Evolutionary conservation across 1,140 invertebrate species (phyloP), one percentile per base, ranked within the genome.

Genomic region (Melitaea cinxia): DNA sequence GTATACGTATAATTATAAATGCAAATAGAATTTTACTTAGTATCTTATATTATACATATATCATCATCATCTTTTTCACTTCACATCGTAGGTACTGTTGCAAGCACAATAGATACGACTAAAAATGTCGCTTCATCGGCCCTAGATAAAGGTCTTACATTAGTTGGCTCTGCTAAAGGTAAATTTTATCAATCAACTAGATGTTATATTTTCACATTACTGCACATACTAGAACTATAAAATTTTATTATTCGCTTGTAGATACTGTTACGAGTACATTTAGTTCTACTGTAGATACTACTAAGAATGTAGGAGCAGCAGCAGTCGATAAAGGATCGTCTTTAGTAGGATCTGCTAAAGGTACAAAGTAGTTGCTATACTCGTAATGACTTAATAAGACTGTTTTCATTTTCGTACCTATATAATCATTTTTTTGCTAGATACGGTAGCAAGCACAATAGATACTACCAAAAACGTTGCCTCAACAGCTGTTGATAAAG

Each of bases 251-350:
- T 59, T 65, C 28, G 42, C 63, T 68, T 73, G 68, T 75, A 68
- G 65, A 70, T 45, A 59, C 62, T 2, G 47, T 72, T 57, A 56
- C 73, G 33, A 77, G 67, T 33, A 77, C 70, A 49, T 66, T 83
- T n/a, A 37, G 68, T 50, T 60, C 67, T 12, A 78, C 73, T 58
- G 69, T 79, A 65, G 82, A 79, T 33, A 68, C 73, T 0, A 82
- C 83, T 37, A 84, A 85, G 68, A 82, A 80, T 68, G 75, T 78
- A 21, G 79, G 80, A 1, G 69, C 78, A 2, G 68, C 71, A 3
- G 79, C 75, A 42, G 61, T 39, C 37, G 62, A 54, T 30, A 65
- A 42, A 58, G 62, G 62, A 35, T 33, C 56, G 10, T 59, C 63
- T 23, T 14, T 65, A 9, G 19, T 65, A 58, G 55, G 35, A 59